Base-by-base conservation (phyloP, 2,797 vertebrate genomes). In the Paguma larvata region DNA sequence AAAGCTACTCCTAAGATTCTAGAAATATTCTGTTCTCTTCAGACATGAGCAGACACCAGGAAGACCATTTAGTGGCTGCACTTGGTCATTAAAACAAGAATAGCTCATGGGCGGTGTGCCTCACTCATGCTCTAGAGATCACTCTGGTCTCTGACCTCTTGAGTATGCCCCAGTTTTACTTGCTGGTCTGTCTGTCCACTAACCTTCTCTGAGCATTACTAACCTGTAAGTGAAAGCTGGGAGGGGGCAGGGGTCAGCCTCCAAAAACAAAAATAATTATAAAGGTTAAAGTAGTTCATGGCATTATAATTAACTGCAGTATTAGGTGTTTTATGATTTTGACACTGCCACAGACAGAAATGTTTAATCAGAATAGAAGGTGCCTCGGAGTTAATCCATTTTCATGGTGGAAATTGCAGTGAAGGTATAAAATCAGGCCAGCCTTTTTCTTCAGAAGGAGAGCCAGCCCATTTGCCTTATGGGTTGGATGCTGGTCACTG, bases 271-370 rank as follows among this genome's bases (percentile, higher is more conserved):
- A 30, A 51, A 68, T 97, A 97, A 98, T 95, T 97, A 91, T 93
- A 97, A 98, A 98, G 97, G 97, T 97, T 98, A 97, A 97, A 97
- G 97, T 72, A 84, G 89, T 44, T 95, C 92, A 46, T 16, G 2
- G 85, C 51, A 79, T 97, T 98, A 94, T 97, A 98, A 98, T 98
- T 98, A 98, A 98, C 97, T 97, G 91, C 92, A 6, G 5, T 91
- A 96, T 98, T 98, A 98, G 95, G 94, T 98, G 70, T 98, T 98
- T 98, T 98, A 96, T 95, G 97, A 62, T 97, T 98, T 95, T 97
- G 97, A 98, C 95, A 97, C 97, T 80, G 95, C 21, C 18, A 95
- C 95, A 94, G 97, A 98, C 13, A 96, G 98, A 98, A 94, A 95
- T 80, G 85, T 97, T 98, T 98, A 97, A 98, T 98, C 97, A 97